A percentile compares a stretch with the other conserved stretches of the same genome.
Evolutionary conservation across 2,113 vertebrate species (phyloP).

Genomic region (Tor tambroides): DNA sequence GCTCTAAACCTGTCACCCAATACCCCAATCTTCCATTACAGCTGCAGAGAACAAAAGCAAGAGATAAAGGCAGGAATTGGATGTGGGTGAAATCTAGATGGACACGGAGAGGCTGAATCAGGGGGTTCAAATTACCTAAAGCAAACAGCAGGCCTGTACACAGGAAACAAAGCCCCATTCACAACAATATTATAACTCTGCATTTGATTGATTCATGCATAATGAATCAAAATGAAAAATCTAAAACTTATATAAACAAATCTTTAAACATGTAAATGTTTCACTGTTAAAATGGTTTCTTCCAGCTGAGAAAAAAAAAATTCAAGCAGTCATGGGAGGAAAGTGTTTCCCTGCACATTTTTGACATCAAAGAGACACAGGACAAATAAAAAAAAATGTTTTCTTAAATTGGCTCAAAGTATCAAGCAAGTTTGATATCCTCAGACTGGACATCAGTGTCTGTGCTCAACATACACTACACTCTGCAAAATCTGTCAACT

Average conservation of each 20-base stretch:
- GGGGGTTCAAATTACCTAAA: constrained; percentile 29
- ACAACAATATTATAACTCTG: neutral
- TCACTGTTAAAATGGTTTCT: neutral
- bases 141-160: neutral
- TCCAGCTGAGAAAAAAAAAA: neutral
- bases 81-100: constrained; percentile 30
- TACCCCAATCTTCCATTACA: constrained; percentile 55
- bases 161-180: constrained; percentile 9
- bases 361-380: neutral
- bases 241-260: neutral
- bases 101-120: constrained; percentile 12
- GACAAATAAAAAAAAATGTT: neutral
- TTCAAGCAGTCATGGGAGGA: neutral
- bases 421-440: neutral
- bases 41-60: constrained; percentile 57
- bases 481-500: too few relatives aligned
- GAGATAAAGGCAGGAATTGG: constrained; percentile 10
- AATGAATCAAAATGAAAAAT: neutral
- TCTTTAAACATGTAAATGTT: neutral
- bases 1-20: constrained; percentile 61
- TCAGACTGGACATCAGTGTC: neutral
- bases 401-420: neutral
- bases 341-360: neutral
- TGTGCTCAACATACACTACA: neutral
- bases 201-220: neutral